Base-by-base conservation (phyloP, 2,113 vertebrate genomes). In the Sinocyclocheilus anshuiensis region DNA sequence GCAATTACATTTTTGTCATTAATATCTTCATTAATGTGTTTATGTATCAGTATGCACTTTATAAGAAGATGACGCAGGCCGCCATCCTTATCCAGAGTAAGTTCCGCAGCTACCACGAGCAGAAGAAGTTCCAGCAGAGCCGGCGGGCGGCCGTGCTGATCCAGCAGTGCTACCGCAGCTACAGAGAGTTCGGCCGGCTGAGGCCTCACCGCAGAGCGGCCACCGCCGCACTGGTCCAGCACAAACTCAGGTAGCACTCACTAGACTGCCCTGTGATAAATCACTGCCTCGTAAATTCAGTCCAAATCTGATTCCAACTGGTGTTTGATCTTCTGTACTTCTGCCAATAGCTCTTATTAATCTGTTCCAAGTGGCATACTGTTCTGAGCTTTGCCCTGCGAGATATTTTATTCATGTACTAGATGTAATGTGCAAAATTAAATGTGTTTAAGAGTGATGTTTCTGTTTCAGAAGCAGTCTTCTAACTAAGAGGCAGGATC, bases 11-110 rank as follows among this genome's bases (percentile, higher is more conserved):
- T 83, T 36, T 11, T 50, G 81, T 71, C 18, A 71, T 55, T 83
- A 33, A 33, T 55, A 9, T 67, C 65, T 55, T 71, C 16, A 53
- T 9, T 20, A 39, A 36, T 71, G 36, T 82, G 63, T 82, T 76
- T 72, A 89, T 92, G 77, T 90, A 87, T 81, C 95, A 99, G 98
- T 99, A 99, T 94, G 98, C 98, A 97, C 98, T 99, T 97, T 99
- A 99, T 95, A 99, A 98, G 95, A 99, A 99, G 97, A 99, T 99
- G 98, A 99, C 98, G 67, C 98, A 98, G 96, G 98, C 98, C 94
- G 98, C 98, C 96, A 99, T 99, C 96, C 97, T 99, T 87, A 99
- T 99, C 96, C 98, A 99, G 97, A 99, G 97, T 94, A 99, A 98
- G 94, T 99, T 99, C 95, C 97, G 98, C 92, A 98, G 98, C 93